Conservation (phyloP, 2,113 vertebrate species). For the Cryptomyrus ogoouensis region DNA sequence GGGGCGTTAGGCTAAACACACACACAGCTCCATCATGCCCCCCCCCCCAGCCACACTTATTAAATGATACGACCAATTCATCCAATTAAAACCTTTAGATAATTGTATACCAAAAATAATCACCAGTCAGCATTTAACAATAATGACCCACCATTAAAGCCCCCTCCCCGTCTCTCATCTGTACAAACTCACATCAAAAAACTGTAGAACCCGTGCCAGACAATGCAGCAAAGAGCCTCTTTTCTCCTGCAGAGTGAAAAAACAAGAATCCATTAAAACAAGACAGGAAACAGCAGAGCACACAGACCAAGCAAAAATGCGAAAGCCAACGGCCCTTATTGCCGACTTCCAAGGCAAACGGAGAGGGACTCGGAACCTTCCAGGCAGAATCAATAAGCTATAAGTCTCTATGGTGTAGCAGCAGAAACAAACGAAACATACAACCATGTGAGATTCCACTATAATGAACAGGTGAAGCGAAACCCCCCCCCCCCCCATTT, state of each 20-base stretch:
- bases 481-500: neutral
- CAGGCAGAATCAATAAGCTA: neutral
- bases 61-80: neutral
- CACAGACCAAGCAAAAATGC: neutral
- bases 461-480: neutral
- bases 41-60: neutral
- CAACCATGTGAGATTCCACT: neutral
- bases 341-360: neutral
- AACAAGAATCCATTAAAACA: neutral
- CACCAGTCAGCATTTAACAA: neutral
- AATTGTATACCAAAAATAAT: neutral
- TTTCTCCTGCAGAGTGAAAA: conserved; percentile 57
- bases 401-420: neutral
- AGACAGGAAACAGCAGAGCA: neutral
- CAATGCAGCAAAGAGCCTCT: conserved; percentile 81
- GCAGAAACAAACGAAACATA: neutral
- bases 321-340: neutral
- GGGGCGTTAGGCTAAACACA: neutral
- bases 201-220: conserved; percentile 80
- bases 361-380: neutral
- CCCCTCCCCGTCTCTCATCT: neutral
- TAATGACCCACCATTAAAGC: neutral
- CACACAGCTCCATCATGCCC: neutral
- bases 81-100: neutral
- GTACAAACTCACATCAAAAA: conserved; percentile 73